These are phyloP conservation scores for Magallana angulata DNA, from an alignment of 1,140 invertebrate genomes.

Conservation along the genomic window DNA sequence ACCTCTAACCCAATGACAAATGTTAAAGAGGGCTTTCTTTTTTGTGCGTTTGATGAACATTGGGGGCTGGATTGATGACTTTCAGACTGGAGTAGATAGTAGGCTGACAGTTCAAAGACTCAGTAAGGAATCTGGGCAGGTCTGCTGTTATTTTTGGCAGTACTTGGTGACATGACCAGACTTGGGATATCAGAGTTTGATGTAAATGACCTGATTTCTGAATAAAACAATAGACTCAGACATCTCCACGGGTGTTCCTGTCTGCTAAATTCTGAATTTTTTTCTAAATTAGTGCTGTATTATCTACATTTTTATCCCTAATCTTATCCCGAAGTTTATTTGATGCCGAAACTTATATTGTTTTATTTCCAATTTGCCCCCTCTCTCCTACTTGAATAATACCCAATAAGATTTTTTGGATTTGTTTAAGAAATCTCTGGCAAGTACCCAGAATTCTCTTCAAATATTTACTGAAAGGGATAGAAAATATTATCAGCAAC, in stretches of 20 bases:
- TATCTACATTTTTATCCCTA: neutral
- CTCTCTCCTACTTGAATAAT: slow-evolving; percentile 1
- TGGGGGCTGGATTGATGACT: neutral
- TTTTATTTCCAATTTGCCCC: slow-evolving; percentile 16
- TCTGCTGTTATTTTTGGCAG: slow-evolving; percentile 2
- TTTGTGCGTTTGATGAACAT: neutral
- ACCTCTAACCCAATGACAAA: neutral
- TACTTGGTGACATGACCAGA: neutral
- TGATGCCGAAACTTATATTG: slow-evolving; percentile 10
- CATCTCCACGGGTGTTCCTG: slow-evolving; percentile 14
- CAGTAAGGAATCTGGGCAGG: too few relatives aligned
- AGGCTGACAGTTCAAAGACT: neutral
- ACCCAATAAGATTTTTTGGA: neutral
- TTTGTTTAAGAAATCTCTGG: slow-evolving; percentile 25
- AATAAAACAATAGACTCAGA: neutral
- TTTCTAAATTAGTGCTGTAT: neutral
- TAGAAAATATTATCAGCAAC: slow-evolving; percentile 33
- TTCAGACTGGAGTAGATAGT: neutral
- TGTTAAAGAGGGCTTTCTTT: neutral
- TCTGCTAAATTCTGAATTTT: neutral
- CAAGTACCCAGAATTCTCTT: neutral
- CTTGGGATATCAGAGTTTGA: neutral
- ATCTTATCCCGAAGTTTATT: slow-evolving; percentile 28
- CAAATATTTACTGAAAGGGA: slow-evolving; percentile 30
- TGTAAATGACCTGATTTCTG: neutral